Evolutionary conservation across 2,797 vertebrate genomes (phyloP).

Genomic region (Cyclura pinguis): DNA sequence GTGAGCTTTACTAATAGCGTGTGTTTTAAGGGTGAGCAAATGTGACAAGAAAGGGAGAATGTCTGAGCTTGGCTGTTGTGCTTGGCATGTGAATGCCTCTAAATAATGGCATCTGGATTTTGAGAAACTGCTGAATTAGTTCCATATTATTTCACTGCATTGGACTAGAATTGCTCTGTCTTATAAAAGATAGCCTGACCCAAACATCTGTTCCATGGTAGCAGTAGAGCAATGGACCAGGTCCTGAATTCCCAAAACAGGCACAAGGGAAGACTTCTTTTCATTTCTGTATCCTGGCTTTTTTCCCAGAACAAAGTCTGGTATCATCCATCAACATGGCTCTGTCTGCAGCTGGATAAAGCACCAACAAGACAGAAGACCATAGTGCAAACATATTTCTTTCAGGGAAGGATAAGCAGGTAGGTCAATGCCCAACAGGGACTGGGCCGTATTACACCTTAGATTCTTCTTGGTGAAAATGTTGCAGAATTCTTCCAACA

Average conservation of each 20-base stretch:
- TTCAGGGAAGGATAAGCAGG: neutral
- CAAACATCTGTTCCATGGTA: neutral
- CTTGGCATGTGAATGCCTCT: conserved; percentile 30
- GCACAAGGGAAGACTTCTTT: neutral
- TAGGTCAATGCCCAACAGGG: neutral
- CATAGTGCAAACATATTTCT: neutral
- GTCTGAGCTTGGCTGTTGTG: conserved; percentile 4
- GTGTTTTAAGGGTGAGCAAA: neutral
- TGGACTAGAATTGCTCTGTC: neutral
- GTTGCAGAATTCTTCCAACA: neutral
- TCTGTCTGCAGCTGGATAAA: conserved; percentile 23
- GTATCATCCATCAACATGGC: neutral
- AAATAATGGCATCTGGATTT: conserved; percentile 43
- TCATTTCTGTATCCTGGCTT: neutral
- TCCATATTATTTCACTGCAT: neutral
- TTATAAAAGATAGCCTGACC: neutral
- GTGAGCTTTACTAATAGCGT: conserved; percentile 37
- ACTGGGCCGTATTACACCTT: neutral
- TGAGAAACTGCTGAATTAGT: conserved; percentile 35
- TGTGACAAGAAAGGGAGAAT: neutral
- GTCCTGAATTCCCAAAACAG: neutral
- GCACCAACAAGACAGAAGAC: neutral
- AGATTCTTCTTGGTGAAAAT: neutral
- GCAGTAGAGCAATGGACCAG: neutral
- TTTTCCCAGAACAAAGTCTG: neutral